Base-by-base conservation (phyloP, 2,113 vertebrate genomes). In the Cyanoderma ruficeps region DNA sequence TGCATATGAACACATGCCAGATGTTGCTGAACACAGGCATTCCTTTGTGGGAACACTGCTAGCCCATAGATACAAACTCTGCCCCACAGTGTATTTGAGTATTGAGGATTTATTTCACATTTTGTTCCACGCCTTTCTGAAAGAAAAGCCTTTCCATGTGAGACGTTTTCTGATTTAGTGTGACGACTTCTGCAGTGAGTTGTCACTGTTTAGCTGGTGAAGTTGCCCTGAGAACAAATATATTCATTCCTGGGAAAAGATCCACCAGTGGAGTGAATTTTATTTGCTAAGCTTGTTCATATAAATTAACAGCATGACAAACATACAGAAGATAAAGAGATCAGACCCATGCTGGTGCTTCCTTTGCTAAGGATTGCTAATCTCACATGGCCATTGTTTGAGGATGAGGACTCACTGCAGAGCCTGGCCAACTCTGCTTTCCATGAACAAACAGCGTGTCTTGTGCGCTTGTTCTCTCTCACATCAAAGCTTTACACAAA, bases 281-380 rank as follows among this genome's bases (percentile, higher is more conserved):
- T 94, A 81, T 92, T 95, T 95, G 83, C 85, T 78, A 69, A 94
- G 56, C 65, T 90, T 93, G 52, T 93, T 95, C 93, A 84, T 94
- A 92, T 95, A 90, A 96, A 92, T 81, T 95, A 95, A 93, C 88
- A 96, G 78, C 88, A 89, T 55, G 92, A 93, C 81, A 91, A 93
- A 93, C 70, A 80, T 22, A 69, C 64, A 88, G 71, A 90, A 92
- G 68, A 91, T 70, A 95, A 94, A 94, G 65, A 89, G 83, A 86
- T 87, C 87, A 96, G 91, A 55, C 69, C 44, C 94, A 82, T 95
- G 90, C 65, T 95, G 82, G 63, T 78, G 15, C 70, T 46, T 93
- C 37, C 79, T 90, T 90, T 82, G 83, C 70, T 84, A 83, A 74
- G 60, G 76, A 93, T 82, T 75, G 20, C 72, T 94, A 75, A 94